These are phyloP conservation scores for Trematomus bernacchii DNA, from an alignment of 2,797 vertebrate species.

Conservation along the genomic window DNA sequence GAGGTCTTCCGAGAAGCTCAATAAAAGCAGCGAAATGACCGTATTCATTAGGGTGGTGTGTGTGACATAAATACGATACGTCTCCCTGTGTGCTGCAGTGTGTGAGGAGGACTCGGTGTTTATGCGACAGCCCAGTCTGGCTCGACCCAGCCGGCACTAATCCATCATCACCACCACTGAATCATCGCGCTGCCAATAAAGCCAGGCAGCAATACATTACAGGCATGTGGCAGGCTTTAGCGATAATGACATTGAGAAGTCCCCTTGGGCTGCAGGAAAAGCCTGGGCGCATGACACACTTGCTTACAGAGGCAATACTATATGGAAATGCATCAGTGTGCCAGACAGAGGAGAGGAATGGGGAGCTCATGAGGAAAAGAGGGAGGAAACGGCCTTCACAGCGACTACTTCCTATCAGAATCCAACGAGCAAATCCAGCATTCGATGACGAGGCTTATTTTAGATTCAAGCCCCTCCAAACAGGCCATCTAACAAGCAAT, in stretches of 20 bases:
- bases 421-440: slow-evolving; percentile 39
- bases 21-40: slow-evolving; percentile 68
- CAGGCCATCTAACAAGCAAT: slow-evolving; percentile 57
- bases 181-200: slow-evolving; percentile 87
- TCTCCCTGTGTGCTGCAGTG: slow-evolving; percentile 67
- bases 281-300: slow-evolving; percentile 76
- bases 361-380: slow-evolving; percentile 38
- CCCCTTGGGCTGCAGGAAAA: slow-evolving; percentile 81
- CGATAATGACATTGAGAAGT: slow-evolving; percentile 87
- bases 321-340: slow-evolving; percentile 78
- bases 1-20: slow-evolving; percentile 61
- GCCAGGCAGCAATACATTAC: slow-evolving; percentile 85
- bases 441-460: slow-evolving; percentile 42
- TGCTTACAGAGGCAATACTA: slow-evolving; percentile 86
- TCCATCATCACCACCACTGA: slow-evolving; percentile 85
- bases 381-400: slow-evolving; percentile 46
- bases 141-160: slow-evolving; percentile 71
- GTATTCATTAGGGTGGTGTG: slow-evolving; percentile 66
- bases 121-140: slow-evolving; percentile 79
- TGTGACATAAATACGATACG: slow-evolving; percentile 74
- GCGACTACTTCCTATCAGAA: slow-evolving; percentile 44
- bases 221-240: slow-evolving; percentile 85
- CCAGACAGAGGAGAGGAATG: slow-evolving; percentile 54
- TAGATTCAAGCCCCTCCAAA: slow-evolving; percentile 55
- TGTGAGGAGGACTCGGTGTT: slow-evolving; percentile 62